Evolutionary conservation across 2,113 vertebrate species (phyloP).

Genomic region (Haplochromis vanheusdeni): DNA sequence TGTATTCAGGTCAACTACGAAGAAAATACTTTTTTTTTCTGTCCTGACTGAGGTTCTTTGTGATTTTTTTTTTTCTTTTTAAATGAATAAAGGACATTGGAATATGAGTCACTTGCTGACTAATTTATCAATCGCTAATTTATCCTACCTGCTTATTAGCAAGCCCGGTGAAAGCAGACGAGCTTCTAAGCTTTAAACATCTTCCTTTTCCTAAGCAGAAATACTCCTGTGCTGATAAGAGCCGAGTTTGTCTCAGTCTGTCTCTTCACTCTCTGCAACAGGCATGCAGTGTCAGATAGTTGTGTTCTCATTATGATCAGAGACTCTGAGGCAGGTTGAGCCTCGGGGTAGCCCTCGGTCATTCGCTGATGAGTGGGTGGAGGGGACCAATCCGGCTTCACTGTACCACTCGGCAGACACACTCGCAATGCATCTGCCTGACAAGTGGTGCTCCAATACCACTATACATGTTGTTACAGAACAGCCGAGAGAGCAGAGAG

Average conservation of each 20-base stretch:
- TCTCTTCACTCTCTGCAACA: neutral
- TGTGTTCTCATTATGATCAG: slow-evolving; percentile 13
- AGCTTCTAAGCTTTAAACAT: neutral
- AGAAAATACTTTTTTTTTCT: neutral
- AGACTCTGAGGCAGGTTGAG: slow-evolving; percentile 9
- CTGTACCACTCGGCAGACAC: slow-evolving; percentile 24
- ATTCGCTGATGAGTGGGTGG: slow-evolving; percentile 30
- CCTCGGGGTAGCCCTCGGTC: slow-evolving; percentile 29
- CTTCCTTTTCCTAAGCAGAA: neutral
- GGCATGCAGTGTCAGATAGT: neutral
- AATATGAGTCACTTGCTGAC: neutral
- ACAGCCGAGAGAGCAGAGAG: slow-evolving; percentile 24
- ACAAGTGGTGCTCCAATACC: slow-evolving; percentile 23
- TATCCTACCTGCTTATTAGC: neutral
- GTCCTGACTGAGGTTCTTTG: neutral
- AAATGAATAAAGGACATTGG: neutral
- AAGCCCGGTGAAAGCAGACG: neutral
- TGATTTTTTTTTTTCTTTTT: neutral
- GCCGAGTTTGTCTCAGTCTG: neutral
- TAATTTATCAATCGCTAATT: neutral
- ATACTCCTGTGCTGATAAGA: neutral
- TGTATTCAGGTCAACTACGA: slow-evolving; percentile 19
- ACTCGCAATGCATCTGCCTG: slow-evolving; percentile 18
- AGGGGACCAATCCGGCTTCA: slow-evolving; percentile 26
- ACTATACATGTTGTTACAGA: slow-evolving; percentile 49